These are phyloP conservation scores for Todiramphus chloris DNA, from an alignment of 2,113 vertebrate genomes.

Conservation along the genomic window DNA sequence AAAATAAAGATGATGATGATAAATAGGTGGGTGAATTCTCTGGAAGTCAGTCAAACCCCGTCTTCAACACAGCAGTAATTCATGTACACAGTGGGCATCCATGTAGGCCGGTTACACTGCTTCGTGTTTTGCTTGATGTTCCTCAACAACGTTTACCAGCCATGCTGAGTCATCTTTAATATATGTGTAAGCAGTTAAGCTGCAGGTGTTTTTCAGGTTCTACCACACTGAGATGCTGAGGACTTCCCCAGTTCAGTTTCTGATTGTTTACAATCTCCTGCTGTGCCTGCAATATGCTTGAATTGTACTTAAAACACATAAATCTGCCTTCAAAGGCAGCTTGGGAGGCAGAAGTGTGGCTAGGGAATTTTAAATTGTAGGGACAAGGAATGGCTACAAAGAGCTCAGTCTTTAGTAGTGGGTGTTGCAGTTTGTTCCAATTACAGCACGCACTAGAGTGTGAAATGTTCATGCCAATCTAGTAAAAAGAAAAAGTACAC, in stretches of 20 bases:
- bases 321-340: slow-evolving; percentile 82
- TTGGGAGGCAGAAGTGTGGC: slow-evolving; percentile 71
- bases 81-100: not conserved
- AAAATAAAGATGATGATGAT: not conserved
- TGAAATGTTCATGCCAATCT: slow-evolving; percentile 74
- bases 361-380: slow-evolving; percentile 68
- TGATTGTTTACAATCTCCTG: slow-evolving; percentile 81
- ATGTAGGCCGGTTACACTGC: not conserved
- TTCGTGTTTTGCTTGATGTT: not conserved
- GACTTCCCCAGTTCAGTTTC: slow-evolving; percentile 57
- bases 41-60: not conserved
- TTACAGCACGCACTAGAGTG: slow-evolving; percentile 67
- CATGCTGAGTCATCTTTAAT: not conserved
- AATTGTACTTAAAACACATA: slow-evolving; percentile 80
- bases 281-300: slow-evolving; percentile 72
- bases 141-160: not conserved
- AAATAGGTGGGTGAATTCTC: not conserved
- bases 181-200: not conserved
- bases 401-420: slow-evolving; percentile 67
- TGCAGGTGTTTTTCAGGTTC: slow-evolving; percentile 15
- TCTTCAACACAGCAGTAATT: not conserved
- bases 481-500: slow-evolving; percentile 75
- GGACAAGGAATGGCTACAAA: slow-evolving; percentile 54
- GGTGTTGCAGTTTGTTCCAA: slow-evolving; percentile 74
- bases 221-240: slow-evolving; percentile 60